Base-by-base conservation (phyloP, 2,888 invertebrate species). In the Callyntrura sp. region DNA sequence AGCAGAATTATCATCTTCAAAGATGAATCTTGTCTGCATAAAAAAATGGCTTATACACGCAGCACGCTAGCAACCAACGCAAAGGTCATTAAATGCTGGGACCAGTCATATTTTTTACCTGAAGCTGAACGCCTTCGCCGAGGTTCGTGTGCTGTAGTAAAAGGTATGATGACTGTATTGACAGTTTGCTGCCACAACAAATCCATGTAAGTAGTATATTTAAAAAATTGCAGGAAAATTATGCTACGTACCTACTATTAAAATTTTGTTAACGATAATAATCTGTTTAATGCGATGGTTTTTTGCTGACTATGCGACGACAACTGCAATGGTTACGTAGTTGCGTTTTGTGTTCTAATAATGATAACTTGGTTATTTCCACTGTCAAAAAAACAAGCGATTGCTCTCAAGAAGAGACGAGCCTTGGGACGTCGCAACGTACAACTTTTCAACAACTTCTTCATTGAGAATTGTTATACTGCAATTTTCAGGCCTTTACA, bases 271-370 rank as follows among this genome's bases (percentile, higher is more conserved):
- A 76, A 76, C 45, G 76, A 85, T 85, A 78, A 78, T 28, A 28
- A 78, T 57, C 55, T 23, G 28, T 11, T 35, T 78, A 57, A 78
- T 78, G 70, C 45, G 78, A 78, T 51, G 28, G 55, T 78, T 78
- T n/a, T 78, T 25, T 85, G 76, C 76, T 85, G n/a, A n/a, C n/a
- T 76, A 85, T 78, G 6, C 35, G 35, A 35, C 35, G 76, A 85
- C 45, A 76, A 85, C 85, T 62, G 48, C 73, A 85, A 85, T 85
- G 85, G 48, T 78, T 85, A 78, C 76, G 25, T 76, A 14, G 12
- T 35, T 35, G 6, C 35, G 35, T 35, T 35, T 78, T 78, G 78
- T 55, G 23, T 20, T 78, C 45, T 70, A 45, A 28, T 57, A 78
- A 78, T 78, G 78, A 78, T 78, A 78, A 51, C 78, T 78, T 78